Conservation (phyloP, 2,888 invertebrate genomes). For the Nymphalis urticae region DNA sequence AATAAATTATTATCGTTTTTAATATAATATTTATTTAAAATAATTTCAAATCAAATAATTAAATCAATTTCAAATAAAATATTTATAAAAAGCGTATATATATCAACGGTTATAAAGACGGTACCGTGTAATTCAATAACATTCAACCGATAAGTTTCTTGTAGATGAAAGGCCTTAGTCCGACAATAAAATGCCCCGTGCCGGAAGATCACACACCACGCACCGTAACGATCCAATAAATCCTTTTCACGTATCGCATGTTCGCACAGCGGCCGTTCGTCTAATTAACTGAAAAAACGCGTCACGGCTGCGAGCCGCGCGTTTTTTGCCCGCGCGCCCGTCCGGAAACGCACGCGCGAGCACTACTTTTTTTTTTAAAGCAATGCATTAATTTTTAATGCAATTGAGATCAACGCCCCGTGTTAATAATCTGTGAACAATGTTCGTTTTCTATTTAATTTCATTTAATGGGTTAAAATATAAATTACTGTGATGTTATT, state of each 20-base stretch:
- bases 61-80: too few species aligned
- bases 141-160: constrained; percentile 1
- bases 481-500: not conserved
- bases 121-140: not conserved
- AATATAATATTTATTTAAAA: too few species aligned
- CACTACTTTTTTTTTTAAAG: constrained; percentile 44
- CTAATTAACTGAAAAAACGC: constrained; percentile 53
- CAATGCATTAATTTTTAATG: constrained; percentile 45
- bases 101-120: too few species aligned
- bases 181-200: constrained; percentile 20
- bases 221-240: constrained; percentile 41
- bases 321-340: constrained; percentile 46
- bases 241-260: constrained; percentile 40
- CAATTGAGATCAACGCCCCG: constrained; percentile 42
- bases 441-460: constrained; percentile 18
- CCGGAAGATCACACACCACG: constrained; percentile 38
- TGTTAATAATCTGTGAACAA: constrained; percentile 34
- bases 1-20: too few species aligned
- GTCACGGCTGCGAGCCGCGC: constrained; percentile 48
- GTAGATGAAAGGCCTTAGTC: constrained; percentile 2
- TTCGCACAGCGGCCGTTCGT: constrained; percentile 39
- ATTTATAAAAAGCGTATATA: too few species aligned
- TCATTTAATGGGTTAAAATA: not conserved
- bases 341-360: constrained; percentile 55
- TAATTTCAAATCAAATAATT: too few species aligned